Conservation (phyloP, 2,113 vertebrate species). For the Rostratula benghalensis region DNA sequence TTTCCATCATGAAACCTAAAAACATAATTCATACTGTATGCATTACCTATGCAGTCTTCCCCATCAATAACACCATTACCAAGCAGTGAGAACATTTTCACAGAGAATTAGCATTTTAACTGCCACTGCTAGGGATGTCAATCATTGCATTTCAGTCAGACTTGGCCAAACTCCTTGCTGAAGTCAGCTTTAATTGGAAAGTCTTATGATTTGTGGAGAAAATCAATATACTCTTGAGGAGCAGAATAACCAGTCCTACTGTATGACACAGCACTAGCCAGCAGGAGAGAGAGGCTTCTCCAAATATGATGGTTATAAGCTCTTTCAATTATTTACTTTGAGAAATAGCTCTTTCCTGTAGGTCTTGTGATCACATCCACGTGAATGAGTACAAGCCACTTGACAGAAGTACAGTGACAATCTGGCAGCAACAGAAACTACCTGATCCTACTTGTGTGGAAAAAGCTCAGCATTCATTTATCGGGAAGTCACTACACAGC, state of each 20-base stretch:
- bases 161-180: not conserved
- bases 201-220: not conserved
- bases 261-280: not conserved
- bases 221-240: not conserved
- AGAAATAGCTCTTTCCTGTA: not conserved
- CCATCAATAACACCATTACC: not conserved
- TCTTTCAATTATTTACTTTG: not conserved
- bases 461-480: not conserved
- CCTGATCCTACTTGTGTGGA: not conserved
- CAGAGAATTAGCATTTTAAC: not conserved
- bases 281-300: not conserved
- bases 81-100: not conserved
- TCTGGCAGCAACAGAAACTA: not conserved
- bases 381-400: not conserved
- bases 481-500: rapidly evolving
- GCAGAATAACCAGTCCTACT: not conserved
- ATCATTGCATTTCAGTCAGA: not conserved
- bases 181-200: not conserved
- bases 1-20: constrained; percentile 99
- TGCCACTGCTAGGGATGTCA: not conserved
- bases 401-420: not conserved
- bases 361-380: not conserved
- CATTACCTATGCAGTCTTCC: not conserved
- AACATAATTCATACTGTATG: not conserved
- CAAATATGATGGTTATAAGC: not conserved